Base-by-base conservation (phyloP, 2,113 vertebrate genomes). In the Seriola rivoliana region DNA sequence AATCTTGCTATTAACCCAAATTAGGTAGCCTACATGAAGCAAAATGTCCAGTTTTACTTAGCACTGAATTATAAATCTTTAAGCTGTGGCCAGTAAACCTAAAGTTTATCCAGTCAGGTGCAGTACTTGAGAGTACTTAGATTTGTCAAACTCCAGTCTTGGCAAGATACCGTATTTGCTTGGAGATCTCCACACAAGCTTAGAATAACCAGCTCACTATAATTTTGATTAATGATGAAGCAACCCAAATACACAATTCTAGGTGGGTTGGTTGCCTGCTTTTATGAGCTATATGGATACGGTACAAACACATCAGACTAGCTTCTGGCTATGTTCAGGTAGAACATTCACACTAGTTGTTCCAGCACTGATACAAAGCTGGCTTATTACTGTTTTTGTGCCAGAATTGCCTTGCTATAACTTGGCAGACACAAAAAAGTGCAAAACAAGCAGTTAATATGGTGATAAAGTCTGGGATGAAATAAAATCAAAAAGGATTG, bases 291-390 rank as follows among this genome's bases (percentile, higher is more conserved):
- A 19, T 58, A 11, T 59, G 23, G 13, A 5, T 60, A 13, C 7
- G 48, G 52, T 75, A 12, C 23, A 69, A 3, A 36, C 7, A 23
- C 14, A 44, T 50, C 29, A n/a, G 19, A 50, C 46, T 4, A 34
- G 46, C 23, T 55, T 63, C 16, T 68, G 38, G 25, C 42, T 65
- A 23, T 63, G 50, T 8, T n/a, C 6, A n/a, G 52, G 21, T 9
- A 14, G 10, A 44, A 3, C 2, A 19, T 50, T 32, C 29, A 55
- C 55, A 36, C 4, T 34, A 36, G 32, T n/a, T 74, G 63, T 68
- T 72, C 44, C 57, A 54, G 12, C 42, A 36, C 19, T 36, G 29
- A 62, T 71, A 46, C 32, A 69, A 78, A 67, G 38, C 62, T 57
- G 59, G 29, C 29, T 29, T 46, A 4, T 63, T 36, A 5, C 5